Evolutionary conservation across 2,113 vertebrate genomes (phyloP).

Genomic region (Tichodroma muraria): DNA sequence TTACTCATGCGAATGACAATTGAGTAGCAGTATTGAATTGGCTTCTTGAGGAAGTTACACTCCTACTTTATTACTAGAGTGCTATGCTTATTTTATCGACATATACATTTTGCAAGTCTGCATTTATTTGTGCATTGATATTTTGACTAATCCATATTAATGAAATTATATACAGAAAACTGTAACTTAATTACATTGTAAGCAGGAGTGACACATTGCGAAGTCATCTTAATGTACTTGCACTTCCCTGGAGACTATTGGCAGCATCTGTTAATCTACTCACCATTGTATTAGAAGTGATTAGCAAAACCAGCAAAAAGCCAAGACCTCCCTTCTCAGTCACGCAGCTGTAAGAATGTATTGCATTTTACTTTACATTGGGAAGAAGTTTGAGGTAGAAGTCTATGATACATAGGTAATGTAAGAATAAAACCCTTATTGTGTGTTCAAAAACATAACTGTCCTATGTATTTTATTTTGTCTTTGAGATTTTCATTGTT

Average conservation of each 20-base stretch:
- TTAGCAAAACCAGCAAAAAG: neutral
- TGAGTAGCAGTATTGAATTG: neutral
- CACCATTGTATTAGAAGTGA: constrained; percentile 41
- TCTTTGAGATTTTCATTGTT: neutral
- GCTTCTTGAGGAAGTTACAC: neutral
- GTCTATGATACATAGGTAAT: neutral
- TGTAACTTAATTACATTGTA: constrained; percentile 37
- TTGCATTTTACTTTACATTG: neutral
- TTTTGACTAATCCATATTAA: constrained; percentile 45
- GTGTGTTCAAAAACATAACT: neutral
- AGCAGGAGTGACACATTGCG: constrained; percentile 29
- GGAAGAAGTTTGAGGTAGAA: neutral
- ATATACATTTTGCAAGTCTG: constrained; percentile 10
- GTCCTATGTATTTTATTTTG: neutral
- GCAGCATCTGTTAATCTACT: constrained; percentile 35
- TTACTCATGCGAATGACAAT: neutral
- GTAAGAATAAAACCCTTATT: neutral
- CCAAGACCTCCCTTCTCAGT: neutral
- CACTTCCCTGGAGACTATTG: neutral
- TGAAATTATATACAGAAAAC: constrained; percentile 36
- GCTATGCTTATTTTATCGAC: neutral
- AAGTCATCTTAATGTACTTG: constrained; percentile 58
- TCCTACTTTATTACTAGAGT: neutral
- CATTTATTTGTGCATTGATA: constrained; percentile 36
- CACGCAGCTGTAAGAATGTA: neutral